Conservation (phyloP, 2,797 vertebrate species). For the Darevskia mixta region DNA sequence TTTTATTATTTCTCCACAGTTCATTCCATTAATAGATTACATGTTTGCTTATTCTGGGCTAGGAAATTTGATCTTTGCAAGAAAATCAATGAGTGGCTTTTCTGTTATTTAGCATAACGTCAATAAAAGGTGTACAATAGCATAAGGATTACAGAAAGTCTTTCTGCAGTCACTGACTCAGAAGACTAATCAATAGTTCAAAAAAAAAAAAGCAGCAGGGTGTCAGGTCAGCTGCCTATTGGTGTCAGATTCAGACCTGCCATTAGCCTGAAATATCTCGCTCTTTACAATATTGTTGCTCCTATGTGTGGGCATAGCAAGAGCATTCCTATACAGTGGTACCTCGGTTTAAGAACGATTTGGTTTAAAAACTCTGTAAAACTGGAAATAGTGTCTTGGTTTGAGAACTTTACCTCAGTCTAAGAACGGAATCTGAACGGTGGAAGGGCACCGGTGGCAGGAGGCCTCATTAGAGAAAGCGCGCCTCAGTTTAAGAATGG, state of each 20-base stretch:
- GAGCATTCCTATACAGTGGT: not conserved
- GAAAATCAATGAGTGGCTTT: constrained; percentile 75
- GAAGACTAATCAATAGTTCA: constrained; percentile 3
- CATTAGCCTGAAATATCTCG: constrained; percentile 50
- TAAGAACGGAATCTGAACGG: too few species aligned
- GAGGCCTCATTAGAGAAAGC: too few species aligned
- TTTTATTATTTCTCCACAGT: constrained; percentile 49
- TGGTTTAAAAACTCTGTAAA: too few species aligned
- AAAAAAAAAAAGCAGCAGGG: not conserved
- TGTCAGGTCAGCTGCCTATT: constrained; percentile 36
- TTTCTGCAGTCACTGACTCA: not conserved
- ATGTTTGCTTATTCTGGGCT: constrained; percentile 66
- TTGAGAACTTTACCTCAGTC: too few species aligned
- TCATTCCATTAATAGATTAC: constrained; percentile 79
- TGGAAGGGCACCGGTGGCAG: too few species aligned
- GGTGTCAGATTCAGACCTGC: constrained; percentile 48
- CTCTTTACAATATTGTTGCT: not conserved
- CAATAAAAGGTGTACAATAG: constrained; percentile 37
- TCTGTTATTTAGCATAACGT: constrained; percentile 72
- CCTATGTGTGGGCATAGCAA: not conserved
- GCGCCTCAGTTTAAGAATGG: too few species aligned
- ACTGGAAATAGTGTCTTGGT: too few species aligned
- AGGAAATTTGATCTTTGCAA: constrained; percentile 77
- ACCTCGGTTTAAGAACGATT: too few species aligned
- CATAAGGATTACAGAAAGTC: constrained; percentile 2